Evolutionary conservation across 2,888 invertebrate species (phyloP).

Genomic region (Lithosia quadra): DNA sequence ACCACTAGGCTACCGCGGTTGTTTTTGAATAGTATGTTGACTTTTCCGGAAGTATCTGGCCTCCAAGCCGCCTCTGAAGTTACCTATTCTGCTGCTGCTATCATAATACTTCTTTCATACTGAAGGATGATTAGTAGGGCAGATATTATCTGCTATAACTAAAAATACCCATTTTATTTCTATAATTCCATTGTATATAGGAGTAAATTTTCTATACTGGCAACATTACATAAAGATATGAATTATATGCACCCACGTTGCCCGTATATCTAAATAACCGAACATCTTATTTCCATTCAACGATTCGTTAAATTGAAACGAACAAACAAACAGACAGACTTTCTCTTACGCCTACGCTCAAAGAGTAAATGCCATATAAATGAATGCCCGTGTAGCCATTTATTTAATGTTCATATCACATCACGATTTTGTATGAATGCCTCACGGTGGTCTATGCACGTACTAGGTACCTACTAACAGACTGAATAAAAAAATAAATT

Average conservation of each 20-base stretch:
- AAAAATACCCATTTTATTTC: background rate
- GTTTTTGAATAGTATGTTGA: too few relatives aligned
- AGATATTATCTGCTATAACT: too few relatives aligned
- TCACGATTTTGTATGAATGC: slow-evolving; percentile 55
- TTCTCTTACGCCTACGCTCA: slow-evolving; percentile 42
- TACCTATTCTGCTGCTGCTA: too few relatives aligned
- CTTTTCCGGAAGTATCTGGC: too few relatives aligned
- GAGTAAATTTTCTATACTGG: slow-evolving; percentile 6
- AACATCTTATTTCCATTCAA: slow-evolving; percentile 38
- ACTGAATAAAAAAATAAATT: too few relatives aligned
- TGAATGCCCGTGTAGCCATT: slow-evolving; percentile 55
- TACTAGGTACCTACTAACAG: too few relatives aligned
- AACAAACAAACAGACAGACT: slow-evolving; percentile 38
- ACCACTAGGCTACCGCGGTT: too few relatives aligned
- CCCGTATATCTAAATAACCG: background rate
- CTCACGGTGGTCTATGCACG: slow-evolving; percentile 50
- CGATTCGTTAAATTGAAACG: slow-evolving; percentile 44
- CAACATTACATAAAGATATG: slow-evolving; percentile 9
- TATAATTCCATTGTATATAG: background rate
- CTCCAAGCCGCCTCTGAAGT: too few relatives aligned
- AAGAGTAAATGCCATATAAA: slow-evolving; percentile 41
- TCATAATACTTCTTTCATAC: too few relatives aligned
- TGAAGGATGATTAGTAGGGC: too few relatives aligned
- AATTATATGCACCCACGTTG: slow-evolving; percentile 2
- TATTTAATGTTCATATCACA: slow-evolving; percentile 59